phyloP scores from a whole-genome alignment of 1,140 invertebrate genomes.

The Latrodectus geometricus region DNA sequence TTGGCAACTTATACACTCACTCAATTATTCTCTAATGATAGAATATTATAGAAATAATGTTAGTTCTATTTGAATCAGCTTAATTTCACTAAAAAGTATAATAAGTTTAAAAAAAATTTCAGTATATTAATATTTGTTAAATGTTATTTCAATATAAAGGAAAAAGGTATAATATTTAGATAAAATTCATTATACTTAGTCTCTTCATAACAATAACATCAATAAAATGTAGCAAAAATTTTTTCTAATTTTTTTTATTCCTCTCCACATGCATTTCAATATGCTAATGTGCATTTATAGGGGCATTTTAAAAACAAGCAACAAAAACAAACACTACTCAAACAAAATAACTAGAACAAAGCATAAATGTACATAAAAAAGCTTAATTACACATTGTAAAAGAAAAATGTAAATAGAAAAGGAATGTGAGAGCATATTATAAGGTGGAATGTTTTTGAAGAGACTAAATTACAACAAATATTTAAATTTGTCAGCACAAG shows the following conservation, averaged over 20 bases:
- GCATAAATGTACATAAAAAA: conserved; percentile 9
- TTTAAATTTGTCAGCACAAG: not conserved
- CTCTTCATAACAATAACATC: not conserved
- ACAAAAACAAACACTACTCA: not conserved
- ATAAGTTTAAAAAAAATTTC: no score
- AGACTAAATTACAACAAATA: not conserved
- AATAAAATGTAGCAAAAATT: not conserved
- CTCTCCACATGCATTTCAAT: no score
- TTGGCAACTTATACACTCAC: no score
- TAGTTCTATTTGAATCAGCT: no score
- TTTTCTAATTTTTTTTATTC: not conserved
- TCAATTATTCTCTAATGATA: no score
- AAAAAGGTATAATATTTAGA: not conserved
- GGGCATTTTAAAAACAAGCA: not conserved
- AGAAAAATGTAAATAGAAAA: conserved; percentile 57
- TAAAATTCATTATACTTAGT: not conserved
- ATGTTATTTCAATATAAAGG: no score
- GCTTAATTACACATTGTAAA: conserved; percentile 19
- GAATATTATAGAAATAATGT: no score
- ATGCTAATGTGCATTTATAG: not conserved
- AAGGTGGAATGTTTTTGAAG: conserved; percentile 41
- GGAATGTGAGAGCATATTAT: conserved; percentile 35
- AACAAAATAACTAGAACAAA: not conserved
- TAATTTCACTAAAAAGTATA: no score
- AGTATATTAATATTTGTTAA: no score